Conservation (phyloP, 2,797 vertebrate species). For the Smutsia temminckii region DNA sequence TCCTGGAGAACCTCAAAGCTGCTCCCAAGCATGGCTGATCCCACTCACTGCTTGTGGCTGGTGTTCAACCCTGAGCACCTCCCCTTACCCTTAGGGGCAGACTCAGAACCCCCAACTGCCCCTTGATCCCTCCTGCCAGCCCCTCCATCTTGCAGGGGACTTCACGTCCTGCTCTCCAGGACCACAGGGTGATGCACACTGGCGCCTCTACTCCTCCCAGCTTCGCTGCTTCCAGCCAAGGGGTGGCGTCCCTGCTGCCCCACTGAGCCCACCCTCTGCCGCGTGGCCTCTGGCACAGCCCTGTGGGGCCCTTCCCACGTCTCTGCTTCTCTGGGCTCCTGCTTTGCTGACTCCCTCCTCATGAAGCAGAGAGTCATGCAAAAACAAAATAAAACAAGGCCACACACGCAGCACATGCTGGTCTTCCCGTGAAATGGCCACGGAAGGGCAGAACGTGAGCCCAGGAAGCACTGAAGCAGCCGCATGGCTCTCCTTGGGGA, state of each 20-base stretch:
- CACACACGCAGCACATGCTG: too few relatives aligned
- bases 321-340: background rate
- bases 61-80: too few relatives aligned
- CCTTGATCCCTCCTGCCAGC: too few relatives aligned
- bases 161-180: too few relatives aligned
- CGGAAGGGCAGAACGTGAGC: fast-evolving
- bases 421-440: background rate
- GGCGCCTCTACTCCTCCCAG: background rate
- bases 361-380: background rate
- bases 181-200: too few relatives aligned
- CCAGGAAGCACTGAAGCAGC: too few relatives aligned
- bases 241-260: background rate
- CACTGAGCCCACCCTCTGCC: background rate
- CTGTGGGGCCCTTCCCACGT: fast-evolving
- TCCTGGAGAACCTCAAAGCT: too few relatives aligned
- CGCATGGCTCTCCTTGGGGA: background rate
- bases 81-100: too few relatives aligned
- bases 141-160: background rate
- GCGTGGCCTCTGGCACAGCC: too few relatives aligned
- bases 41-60: too few relatives aligned
- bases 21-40: too few relatives aligned
- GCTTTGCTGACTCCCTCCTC: background rate
- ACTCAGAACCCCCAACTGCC: too few relatives aligned
- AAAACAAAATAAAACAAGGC: background rate
- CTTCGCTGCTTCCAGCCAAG: background rate